These are phyloP conservation scores for Chaenocephalus aceratus DNA, from an alignment of 2,113 vertebrate genomes.

Conservation along the genomic window DNA sequence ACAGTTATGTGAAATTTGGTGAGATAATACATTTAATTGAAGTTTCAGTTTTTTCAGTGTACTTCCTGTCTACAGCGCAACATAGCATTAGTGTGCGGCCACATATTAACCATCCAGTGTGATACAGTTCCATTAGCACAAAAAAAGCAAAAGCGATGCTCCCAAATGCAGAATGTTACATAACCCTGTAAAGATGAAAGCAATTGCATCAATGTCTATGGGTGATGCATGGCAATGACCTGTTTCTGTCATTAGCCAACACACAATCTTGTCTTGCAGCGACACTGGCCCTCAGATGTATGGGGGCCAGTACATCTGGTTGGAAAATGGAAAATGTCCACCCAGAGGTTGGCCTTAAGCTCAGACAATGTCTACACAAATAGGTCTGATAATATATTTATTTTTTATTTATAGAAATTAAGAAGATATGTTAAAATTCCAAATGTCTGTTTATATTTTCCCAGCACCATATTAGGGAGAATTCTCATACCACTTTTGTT, in stretches of 20 bases:
- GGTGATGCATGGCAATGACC: background rate
- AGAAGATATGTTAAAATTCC: too few species aligned
- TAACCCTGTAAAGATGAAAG: background rate
- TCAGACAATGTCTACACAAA: too few species aligned
- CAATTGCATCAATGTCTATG: background rate
- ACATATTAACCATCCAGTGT: background rate
- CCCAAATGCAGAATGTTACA: background rate
- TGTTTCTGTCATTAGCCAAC: background rate
- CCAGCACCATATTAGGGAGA: background rate
- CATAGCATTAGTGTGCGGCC: background rate
- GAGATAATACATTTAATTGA: too few species aligned
- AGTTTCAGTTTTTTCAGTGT: too few species aligned
- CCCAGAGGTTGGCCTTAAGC: background rate
- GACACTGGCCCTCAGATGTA: background rate
- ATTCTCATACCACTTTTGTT: too few species aligned
- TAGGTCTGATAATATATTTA: too few species aligned
- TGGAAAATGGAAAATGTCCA: background rate
- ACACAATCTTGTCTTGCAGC: background rate
- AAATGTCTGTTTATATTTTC: background rate
- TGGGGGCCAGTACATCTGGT: too few species aligned
- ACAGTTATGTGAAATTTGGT: too few species aligned
- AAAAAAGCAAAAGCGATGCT: too few species aligned
- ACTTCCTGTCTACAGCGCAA: background rate
- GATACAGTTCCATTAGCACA: background rate
- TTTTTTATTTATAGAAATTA: too few species aligned